Conservation (phyloP, 2,113 vertebrate species). For the Crotalus horridus region DNA sequence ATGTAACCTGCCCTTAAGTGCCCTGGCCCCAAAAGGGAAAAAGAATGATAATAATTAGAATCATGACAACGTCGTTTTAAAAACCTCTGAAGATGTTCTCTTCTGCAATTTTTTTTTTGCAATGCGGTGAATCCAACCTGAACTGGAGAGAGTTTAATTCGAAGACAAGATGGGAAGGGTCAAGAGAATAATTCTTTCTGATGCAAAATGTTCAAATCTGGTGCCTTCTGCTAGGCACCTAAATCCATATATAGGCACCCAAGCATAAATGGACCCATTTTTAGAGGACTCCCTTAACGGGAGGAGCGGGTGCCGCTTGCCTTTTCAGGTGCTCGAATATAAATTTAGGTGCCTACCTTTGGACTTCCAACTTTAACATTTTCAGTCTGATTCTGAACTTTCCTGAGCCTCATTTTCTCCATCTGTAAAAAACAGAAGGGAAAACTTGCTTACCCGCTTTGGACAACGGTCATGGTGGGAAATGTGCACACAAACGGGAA, state of each 20-base stretch:
- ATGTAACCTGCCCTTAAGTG: background rate
- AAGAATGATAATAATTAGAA: background rate
- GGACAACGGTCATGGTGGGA: conserved; percentile 9
- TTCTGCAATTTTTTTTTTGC: background rate
- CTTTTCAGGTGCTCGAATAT: conserved; percentile 4
- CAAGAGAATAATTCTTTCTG: rapidly evolving
- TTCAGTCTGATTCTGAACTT: background rate
- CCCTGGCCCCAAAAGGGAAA: background rate
- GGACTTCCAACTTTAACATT: background rate
- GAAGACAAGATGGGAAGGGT: background rate
- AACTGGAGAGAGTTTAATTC: background rate
- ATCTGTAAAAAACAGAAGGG: conserved; percentile 17
- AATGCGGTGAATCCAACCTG: background rate
- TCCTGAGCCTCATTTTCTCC: conserved; percentile 5
- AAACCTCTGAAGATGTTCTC: background rate
- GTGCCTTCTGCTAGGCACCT: background rate
- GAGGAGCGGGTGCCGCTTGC: conserved; percentile 8
- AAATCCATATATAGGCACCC: rapidly evolving
- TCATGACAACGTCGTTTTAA: background rate
- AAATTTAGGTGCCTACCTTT: background rate
- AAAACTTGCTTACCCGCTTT: background rate
- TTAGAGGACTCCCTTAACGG: conserved; percentile 5
- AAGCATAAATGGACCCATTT: conserved; percentile 23
- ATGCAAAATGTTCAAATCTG: background rate
- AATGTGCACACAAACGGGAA: background rate